Evolutionary conservation across 2,888 invertebrate genomes (phyloP).

Genomic region (Tenthredo distinguenda): DNA sequence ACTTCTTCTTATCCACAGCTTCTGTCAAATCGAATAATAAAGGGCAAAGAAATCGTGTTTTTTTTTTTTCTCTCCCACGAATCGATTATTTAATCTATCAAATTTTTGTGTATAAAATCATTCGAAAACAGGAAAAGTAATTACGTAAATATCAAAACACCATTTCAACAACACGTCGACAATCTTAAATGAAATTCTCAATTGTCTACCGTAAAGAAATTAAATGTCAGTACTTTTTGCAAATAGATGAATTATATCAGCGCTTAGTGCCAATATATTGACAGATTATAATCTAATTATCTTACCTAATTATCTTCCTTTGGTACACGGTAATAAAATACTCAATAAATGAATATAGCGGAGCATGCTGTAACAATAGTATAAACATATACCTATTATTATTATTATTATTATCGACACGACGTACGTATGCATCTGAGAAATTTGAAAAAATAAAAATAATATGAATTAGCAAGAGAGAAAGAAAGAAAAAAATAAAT

Average conservation of each 20-base stretch:
- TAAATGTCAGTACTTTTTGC: constrained; percentile 44
- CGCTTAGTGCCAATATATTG: constrained; percentile 2
- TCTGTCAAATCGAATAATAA: not conserved
- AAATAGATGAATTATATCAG: not conserved
- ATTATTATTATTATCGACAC: not conserved
- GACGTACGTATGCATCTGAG: not conserved
- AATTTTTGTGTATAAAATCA: not conserved
- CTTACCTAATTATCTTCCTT: not conserved
- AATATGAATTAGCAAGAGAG: not conserved
- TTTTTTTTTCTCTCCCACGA: not conserved
- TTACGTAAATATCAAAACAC: not conserved
- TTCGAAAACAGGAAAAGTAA: not conserved
- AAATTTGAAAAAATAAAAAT: not conserved
- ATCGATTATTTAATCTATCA: not conserved
- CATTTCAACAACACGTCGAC: not conserved
- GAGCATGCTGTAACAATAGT: not conserved
- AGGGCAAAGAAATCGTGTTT: not conserved
- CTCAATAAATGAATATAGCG: not conserved
- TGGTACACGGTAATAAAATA: constrained; percentile 22
- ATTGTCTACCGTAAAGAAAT: not conserved
- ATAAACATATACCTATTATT: not conserved
- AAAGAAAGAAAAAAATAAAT: not conserved
- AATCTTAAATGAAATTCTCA: not conserved
- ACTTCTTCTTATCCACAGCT: not conserved
- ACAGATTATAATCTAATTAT: not conserved